These are phyloP conservation scores for Malurus melanocephalus DNA, from an alignment of 2,113 vertebrate genomes.

Conservation along the genomic window DNA sequence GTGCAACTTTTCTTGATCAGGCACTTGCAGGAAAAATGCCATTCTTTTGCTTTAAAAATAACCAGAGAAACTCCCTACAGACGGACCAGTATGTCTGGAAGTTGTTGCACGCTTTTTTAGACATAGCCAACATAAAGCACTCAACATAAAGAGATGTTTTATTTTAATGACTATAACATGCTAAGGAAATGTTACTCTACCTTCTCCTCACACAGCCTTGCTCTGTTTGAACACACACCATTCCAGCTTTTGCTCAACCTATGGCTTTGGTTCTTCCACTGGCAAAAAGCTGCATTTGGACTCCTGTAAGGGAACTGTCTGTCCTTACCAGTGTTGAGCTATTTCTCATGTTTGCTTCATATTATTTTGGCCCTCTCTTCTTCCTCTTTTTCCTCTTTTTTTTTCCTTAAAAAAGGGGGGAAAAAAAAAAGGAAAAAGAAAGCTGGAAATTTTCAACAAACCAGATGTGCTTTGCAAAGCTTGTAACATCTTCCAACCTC, in stretches of 20 bases:
- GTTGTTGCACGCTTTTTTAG: constrained; percentile 12
- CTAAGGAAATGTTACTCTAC: constrained; percentile 35
- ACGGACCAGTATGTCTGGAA: constrained; percentile 40
- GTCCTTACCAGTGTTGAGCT: constrained; percentile 43
- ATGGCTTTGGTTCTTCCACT: constrained; percentile 51
- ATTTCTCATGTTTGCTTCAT: constrained; percentile 41
- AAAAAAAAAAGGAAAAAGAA: not conserved
- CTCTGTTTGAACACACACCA: constrained; percentile 38
- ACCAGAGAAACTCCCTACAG: constrained; percentile 25
- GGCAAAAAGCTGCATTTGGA: constrained; percentile 41
- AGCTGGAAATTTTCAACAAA: constrained; percentile 44
- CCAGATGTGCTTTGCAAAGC: constrained; percentile 53
- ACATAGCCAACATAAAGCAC: constrained; percentile 39
- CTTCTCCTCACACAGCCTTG: constrained; percentile 47
- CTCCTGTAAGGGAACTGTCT: constrained; percentile 43
- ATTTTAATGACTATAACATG: constrained; percentile 65
- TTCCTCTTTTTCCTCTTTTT: constrained; percentile 7
- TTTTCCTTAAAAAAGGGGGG: not conserved
- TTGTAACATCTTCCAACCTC: constrained; percentile 33
- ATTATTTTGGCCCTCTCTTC: constrained; percentile 13
- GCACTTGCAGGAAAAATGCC: constrained; percentile 14
- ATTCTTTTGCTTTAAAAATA: constrained; percentile 46
- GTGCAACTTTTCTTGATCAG: not conserved
- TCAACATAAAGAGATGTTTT: constrained; percentile 45
- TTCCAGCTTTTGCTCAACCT: constrained; percentile 37